A percentile compares a stretch with the other conserved stretches of the same genome.
These are phyloP conservation scores for Eupithecia centaureata DNA, from an alignment of 2,888 invertebrate species.

Conservation along the genomic window DNA sequence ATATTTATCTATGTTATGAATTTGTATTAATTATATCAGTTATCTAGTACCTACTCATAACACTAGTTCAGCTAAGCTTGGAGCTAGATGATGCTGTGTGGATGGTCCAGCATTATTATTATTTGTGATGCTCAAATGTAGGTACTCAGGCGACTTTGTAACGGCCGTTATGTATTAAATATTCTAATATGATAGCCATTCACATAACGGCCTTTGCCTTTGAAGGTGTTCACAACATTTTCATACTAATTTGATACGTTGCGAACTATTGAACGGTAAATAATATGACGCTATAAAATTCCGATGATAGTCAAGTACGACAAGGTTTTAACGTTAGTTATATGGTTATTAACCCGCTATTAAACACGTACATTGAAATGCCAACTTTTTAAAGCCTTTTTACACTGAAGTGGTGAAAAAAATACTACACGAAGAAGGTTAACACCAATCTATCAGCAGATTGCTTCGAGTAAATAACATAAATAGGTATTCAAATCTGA, in stretches of 20 bases:
- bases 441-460: background rate
- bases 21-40: no score
- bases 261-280: constrained; percentile 44
- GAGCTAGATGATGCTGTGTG: no score
- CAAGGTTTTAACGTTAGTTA: constrained; percentile 40
- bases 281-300: constrained; percentile 49
- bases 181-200: background rate
- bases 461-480: no score
- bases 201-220: background rate
- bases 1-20: no score
- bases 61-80: no score
- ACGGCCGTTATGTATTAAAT: background rate
- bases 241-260: constrained; percentile 48
- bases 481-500: no score
- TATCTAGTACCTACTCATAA: no score
- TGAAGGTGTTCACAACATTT: constrained; percentile 13
- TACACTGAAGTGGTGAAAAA: background rate
- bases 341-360: constrained; percentile 35
- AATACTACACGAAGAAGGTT: background rate
- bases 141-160: background rate
- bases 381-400: background rate
- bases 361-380: constrained; percentile 12
- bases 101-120: no score
- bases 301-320: constrained; percentile 50
- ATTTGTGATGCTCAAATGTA: background rate